Percentiles rank a stretch among this genome's conserved stretches.
phyloP scores from a whole-genome alignment of 2,113 vertebrate species.

The Columba livia region DNA sequence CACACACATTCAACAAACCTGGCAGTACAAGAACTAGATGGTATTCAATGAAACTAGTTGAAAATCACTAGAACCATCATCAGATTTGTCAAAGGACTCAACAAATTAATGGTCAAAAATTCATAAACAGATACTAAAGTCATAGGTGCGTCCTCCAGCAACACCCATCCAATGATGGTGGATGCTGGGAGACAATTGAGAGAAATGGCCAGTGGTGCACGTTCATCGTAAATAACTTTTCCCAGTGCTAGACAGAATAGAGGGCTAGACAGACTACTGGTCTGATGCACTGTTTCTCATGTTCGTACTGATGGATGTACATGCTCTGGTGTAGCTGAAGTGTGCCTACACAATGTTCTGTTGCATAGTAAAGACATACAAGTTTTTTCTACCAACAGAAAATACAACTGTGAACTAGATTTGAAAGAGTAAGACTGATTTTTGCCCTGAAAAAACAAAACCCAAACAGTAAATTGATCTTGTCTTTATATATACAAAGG shows the following conservation, averaged over 20 bases:
- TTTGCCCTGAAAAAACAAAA: background rate
- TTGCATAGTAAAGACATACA: background rate
- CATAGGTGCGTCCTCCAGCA: background rate
- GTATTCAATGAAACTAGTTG: background rate
- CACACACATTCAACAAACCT: background rate
- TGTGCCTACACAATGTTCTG: background rate
- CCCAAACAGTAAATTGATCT: background rate
- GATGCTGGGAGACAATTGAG: background rate
- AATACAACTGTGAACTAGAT: background rate
- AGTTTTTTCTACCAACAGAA: background rate
- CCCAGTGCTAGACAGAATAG: background rate
- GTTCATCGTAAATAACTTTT: background rate
- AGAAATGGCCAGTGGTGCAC: background rate
- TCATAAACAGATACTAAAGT: background rate
- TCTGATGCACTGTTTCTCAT: background rate
- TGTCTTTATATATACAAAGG: background rate
- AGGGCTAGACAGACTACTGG: background rate
- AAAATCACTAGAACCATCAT: background rate
- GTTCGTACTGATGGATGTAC: background rate
- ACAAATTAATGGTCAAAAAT: background rate
- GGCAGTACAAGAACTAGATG: background rate
- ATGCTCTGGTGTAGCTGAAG: background rate
- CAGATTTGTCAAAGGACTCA: background rate
- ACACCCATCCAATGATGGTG: background rate
- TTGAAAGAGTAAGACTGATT: background rate